Evolutionary conservation across 2,113 vertebrate species (phyloP), one percentile per base, ranked within the genome.

Genomic region (Oryctolagus cuniculus): DNA sequence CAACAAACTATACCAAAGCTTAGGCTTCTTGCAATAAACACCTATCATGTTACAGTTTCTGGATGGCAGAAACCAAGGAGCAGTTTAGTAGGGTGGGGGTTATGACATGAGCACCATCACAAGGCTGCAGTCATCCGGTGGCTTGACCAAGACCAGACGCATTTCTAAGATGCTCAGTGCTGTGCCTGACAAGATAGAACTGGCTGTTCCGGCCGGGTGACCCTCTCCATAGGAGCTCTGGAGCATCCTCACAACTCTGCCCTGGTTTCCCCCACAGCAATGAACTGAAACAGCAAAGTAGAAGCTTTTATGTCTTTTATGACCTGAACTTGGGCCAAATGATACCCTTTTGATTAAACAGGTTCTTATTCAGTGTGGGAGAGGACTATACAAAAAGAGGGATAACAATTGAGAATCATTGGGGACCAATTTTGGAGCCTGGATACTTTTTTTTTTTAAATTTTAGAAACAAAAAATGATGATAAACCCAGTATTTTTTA

Each of bases 61-160:
- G 34, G 29, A 27, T 58, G 8, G 72, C 29, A 64, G 53, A 78
- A 29, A 9, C 38, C 31, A 29, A 38, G 61, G 6, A 44, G 11
- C 31, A 44, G 58, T 10, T 74, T 29, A 19, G 9, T 31, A 61
- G 63, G 25, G n/a, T 44, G 44, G 44, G 3, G 16, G 6, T 22
- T 34, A 64, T 2, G 8, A 5, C 25, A 1, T 2, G 29, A 70
- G 51, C 4, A 5, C 29, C 25, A 0, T 75, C 36, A 7, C 0
- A 6, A 27, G 34, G 38, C 21, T 27, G 15, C 38, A 6, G n/a
- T 77, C 27, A 17, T 8, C 15, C 24, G 11, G 34, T 83, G 49
- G 17, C 55, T 78, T 73, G 38, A 27, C 16, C 1, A n/a, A 70
- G 24, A 80, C 4, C 16, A 29, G n/a, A 16, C 4, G 16, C 44